Evolutionary conservation across 2,113 vertebrate species (phyloP).

Genomic region (Ciconia stormi): DNA sequence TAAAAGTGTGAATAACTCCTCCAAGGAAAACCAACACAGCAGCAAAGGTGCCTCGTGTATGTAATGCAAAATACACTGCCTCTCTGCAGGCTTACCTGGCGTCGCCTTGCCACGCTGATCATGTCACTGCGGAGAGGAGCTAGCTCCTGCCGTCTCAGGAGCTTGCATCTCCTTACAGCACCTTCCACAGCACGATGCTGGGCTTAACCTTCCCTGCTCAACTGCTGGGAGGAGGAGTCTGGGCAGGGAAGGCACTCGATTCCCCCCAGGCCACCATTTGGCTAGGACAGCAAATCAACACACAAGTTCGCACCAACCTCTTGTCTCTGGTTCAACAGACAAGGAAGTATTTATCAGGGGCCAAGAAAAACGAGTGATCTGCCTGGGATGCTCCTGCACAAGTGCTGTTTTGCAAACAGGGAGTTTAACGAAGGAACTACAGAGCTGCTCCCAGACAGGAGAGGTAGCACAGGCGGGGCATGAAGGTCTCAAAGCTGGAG

Average conservation of each 20-base stretch:
- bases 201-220: neutral
- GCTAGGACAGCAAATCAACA: neutral
- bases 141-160: neutral
- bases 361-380: neutral
- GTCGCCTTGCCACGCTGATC: fast-evolving
- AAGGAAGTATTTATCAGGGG: neutral
- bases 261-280: neutral
- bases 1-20: neutral
- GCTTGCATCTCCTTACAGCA: neutral
- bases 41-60: neutral
- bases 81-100: neutral
- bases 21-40: neutral
- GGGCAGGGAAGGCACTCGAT: neutral
- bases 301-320: neutral
- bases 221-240: neutral
- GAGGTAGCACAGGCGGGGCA: neutral
- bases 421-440: neutral
- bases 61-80: neutral
- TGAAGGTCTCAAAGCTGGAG: neutral
- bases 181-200: neutral
- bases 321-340: neutral
- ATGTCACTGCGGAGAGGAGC: fast-evolving
- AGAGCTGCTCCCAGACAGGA: neutral
- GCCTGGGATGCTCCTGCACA: neutral
- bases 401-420: neutral